Evolutionary conservation across 2,888 invertebrate genomes (phyloP).

Genomic region (Sialis fuliginosa): DNA sequence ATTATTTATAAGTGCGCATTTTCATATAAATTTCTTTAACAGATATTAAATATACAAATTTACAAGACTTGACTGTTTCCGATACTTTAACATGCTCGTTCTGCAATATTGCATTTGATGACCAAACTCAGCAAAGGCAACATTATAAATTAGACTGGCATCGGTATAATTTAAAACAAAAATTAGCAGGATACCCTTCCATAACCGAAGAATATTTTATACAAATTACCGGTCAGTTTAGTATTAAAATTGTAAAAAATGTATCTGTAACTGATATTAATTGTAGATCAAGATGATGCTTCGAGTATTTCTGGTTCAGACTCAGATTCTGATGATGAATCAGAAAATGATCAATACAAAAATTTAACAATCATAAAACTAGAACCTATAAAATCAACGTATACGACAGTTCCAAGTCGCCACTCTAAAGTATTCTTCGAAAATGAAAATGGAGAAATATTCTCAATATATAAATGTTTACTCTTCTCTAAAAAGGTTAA

Average conservation of each 20-base stretch:
- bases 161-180: conserved; percentile 60
- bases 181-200: conserved; percentile 35
- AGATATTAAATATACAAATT: conserved; percentile 1
- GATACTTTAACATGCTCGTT: conserved; percentile 31
- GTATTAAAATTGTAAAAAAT: background rate
- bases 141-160: conserved; percentile 79
- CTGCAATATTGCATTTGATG: conserved; percentile 34
- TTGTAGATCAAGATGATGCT: conserved; percentile 30
- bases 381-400: background rate
- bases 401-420: conserved; percentile 23
- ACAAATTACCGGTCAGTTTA: conserved; percentile 25
- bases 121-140: conserved; percentile 42
- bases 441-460: conserved; percentile 44
- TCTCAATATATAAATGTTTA: conserved; percentile 57
- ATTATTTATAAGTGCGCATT: background rate
- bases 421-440: conserved; percentile 61
- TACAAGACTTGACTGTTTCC: conserved; percentile 24
- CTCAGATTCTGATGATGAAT: conserved; percentile 25
- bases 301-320: conserved; percentile 51
- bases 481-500: conserved; percentile 52
- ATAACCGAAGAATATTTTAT: conserved; percentile 39
- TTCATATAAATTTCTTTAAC: background rate
- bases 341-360: conserved; percentile 18
- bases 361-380: conserved; percentile 12
- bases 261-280: background rate